Evolutionary conservation across 2,888 invertebrate species (phyloP), one percentile per base, ranked within the genome.

Genomic region (Myopa tessellatipennis): DNA sequence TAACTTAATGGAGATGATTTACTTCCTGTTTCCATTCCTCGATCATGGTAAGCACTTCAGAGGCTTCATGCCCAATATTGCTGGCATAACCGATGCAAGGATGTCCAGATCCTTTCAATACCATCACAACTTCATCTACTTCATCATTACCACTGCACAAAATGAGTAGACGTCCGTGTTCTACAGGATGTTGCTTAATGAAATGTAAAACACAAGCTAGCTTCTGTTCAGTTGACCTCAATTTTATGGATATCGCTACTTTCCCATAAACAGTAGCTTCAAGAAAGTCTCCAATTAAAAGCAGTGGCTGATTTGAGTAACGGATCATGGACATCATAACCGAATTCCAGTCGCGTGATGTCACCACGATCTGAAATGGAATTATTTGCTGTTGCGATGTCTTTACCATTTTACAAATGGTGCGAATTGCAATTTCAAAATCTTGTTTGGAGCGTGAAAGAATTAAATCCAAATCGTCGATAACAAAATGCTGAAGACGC

Each of bases 191-290:
- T 55, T 90, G 86, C 75, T 89, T 86, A 12, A 93, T 80, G 81
- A 92, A 90, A 10, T 90, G 91, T 84, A 90, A 81, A 60, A 92
- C 84, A 45, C 85, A 85, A 3, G 88, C 68, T n/a, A 83, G 80
- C 80, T 87, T 87, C 18, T 82, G 79, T 3, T 61, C 67, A 26
- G 78, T 81, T 5, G 82, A 80, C 50, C 83, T 81, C 77, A 91
- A 85, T 78, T 90, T 88, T 40, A 92, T 84, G 16, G 88, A 88
- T 68, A 92, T 88, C 84, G 89, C 78, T 81, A 91, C 89, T 86
- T 91, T 82, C n/a, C 93, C 93, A 88, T 94, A 95, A 16, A 95
- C 89, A 0, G 94, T 92, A 69, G 94, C 94, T 88, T 96, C 95
- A 81, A 94, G 91, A 82, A 92, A 92, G 36, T 94, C 93, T 0